Percentiles rank a stretch among this genome's conserved stretches.
phyloP scores from a whole-genome alignment of 2,888 invertebrate genomes.

The Agrochola litura region DNA sequence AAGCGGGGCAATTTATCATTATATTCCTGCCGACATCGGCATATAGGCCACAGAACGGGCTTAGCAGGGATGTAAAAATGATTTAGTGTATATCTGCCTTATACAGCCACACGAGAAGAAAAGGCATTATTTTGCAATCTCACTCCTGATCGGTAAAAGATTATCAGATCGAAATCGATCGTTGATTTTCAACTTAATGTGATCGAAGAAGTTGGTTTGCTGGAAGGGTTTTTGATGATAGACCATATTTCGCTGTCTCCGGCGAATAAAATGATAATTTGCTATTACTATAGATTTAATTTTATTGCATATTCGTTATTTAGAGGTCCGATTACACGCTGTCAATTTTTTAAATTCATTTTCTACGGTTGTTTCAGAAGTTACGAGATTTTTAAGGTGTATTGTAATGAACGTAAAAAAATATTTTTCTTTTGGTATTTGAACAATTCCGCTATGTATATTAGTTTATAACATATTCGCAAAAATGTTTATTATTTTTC shows the following conservation, averaged over 20 bases:
- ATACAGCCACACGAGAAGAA: conserved; percentile 41
- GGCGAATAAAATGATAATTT: too few relatives aligned
- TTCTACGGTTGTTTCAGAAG: too few relatives aligned
- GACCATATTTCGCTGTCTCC: not conserved
- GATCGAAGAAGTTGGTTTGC: conserved; percentile 5
- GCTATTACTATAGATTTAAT: too few relatives aligned
- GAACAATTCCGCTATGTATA: too few relatives aligned
- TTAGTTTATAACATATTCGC: too few relatives aligned
- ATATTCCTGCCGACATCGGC: conserved; percentile 63
- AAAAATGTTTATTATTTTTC: too few relatives aligned
- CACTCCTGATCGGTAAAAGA: conserved; percentile 54
- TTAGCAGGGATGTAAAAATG: conserved; percentile 67
- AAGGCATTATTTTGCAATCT: conserved; percentile 63
- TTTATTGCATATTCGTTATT: too few relatives aligned
- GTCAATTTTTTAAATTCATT: too few relatives aligned
- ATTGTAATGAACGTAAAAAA: too few relatives aligned
- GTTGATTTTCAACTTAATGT: conserved; percentile 9
- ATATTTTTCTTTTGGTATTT: too few relatives aligned
- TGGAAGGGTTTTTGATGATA: conserved; percentile 10
- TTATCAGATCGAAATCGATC: conserved; percentile 41
- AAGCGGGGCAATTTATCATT: conserved; percentile 64
- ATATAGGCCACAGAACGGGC: conserved; percentile 58
- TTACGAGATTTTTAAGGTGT: too few relatives aligned
- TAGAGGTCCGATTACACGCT: too few relatives aligned
- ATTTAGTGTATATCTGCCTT: conserved; percentile 60